These are phyloP conservation scores for Hypena proboscidalis DNA, from an alignment of 2,888 invertebrate species.

Conservation along the genomic window DNA sequence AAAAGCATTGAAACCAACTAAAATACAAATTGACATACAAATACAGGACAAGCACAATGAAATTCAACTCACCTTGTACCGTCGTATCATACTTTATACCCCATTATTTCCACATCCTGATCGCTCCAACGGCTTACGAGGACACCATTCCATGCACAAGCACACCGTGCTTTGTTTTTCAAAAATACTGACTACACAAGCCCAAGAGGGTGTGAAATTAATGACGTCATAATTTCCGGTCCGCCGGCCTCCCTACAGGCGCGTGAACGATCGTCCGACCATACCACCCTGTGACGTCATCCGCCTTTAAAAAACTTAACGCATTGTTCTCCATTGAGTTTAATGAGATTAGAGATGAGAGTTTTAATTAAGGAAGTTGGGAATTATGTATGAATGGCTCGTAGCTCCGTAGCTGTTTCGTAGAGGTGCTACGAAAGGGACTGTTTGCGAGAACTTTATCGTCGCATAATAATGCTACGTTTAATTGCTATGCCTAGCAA, in stretches of 20 bases:
- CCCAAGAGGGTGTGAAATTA: constrained; percentile 64
- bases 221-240: constrained; percentile 79
- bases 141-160: neutral
- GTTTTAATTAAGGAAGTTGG: neutral
- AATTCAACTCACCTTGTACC: no score
- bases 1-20: no score
- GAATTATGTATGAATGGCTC: no score
- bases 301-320: constrained; percentile 36
- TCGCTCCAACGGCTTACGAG: neutral
- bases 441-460: no score
- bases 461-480: no score
- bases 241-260: constrained; percentile 60
- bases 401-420: neutral
- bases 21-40: no score
- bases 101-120: no score
- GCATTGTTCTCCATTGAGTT: constrained; percentile 33
- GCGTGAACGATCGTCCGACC: constrained; percentile 60
- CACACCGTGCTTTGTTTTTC: constrained; percentile 26
- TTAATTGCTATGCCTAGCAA: no score
- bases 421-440: neutral
- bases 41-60: no score
- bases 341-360: constrained; percentile 26
- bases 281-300: constrained; percentile 36
- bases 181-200: constrained; percentile 26
- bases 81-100: no score